Base-by-base conservation (phyloP, 2,888 invertebrate species). In the Drosophila algonquin region DNA sequence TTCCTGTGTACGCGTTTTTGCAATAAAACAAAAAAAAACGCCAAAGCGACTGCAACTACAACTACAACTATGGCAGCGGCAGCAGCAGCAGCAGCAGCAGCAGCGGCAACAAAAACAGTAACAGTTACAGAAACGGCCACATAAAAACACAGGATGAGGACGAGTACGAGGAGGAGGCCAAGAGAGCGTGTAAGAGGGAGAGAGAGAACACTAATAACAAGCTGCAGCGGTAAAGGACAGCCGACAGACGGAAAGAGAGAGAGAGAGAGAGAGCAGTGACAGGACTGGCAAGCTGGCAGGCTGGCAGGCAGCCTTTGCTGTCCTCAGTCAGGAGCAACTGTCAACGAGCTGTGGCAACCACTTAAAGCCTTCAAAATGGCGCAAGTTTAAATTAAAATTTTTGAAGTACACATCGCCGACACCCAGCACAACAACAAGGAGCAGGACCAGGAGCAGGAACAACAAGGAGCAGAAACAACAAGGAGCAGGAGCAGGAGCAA, bases 351-450 rank as follows among this genome's bases (percentile, higher is more conserved):
- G 40, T 40, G 82, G 82, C 84, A 86, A 89, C 88, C 88, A 89
- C 87, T 87, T 87, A 89, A 87, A 87, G 87, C 89, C 87, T 80
- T 80, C 87, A 87, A 89, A 89, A 89, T 80, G 87, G 84, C 80
- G 82, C 81, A 89, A 88, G 89, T 89, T 88, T 89, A 88, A 88
- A 88, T 88, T 88, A 89, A 89, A 88, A 88, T 88, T 83, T 71
- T 89, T 88, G 84, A 80, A 89, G 89, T 87, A 86, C 84, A 83
- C 81, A 71, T 59, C 64, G 54, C 79, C 76, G 70, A 81, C 76
- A 77, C 64, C 76, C 73, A 72, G 69, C 32, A 32, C 44, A 64
- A 45, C 52, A 54, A 52, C 56, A 63, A 35, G 72, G 71, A 59
- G 50, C 60, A 54, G 51, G 44, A 59, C 35, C 58, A 76, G 21